Base-by-base conservation (phyloP, 2,113 vertebrate genomes). In the Platichthys stellatus region DNA sequence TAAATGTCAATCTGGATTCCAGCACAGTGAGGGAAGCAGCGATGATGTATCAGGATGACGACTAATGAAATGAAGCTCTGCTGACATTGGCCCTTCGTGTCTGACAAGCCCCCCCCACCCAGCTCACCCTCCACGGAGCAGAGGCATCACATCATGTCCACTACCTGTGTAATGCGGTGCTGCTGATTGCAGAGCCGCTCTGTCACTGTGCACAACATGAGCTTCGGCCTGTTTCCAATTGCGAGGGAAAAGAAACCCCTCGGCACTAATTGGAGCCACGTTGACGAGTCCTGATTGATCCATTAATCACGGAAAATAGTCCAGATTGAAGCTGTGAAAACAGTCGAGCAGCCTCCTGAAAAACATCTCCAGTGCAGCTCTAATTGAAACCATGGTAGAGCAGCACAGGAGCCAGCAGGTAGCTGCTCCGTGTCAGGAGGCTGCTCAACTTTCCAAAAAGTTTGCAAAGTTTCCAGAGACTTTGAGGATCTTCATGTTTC, bases 1-100 rank as follows among this genome's bases (percentile, higher is more conserved):
- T 51, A 82, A 76, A 85, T 76, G 64, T 38, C 82, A 73, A n/a
- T 9, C 57, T 73, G 79, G 78, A 85, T 90, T 88, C 86, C 86
- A 80, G 64, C 71, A 1, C 31, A 45, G 69, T 86, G 86, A 88
- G 35, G 31, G 17, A 38, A 28, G 59, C 57, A 63, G 67, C 11
- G 45, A 68, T 17, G 26, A 57, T 20, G 72, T 13, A 65, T 73
- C 62, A 47, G 15, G 38, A 73, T 28, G 54, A 74, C 62, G 66
- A 61, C 8, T 80, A 51, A 83, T 85, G 47, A 88, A 77, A 12
- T 1, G 38, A 74, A 62, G 65, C 66, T 62, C 26, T 51, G 65
- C 1, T 54, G 67, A 24, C 66, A 63, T 17, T 57, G 74, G 62
- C n/a, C 77, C 74, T 69, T 77, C 85, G 75, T 49, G 45, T 63